Evolutionary conservation across 2,113 vertebrate species (phyloP).

Genomic region (Dolichallabes microphthalmus): DNA sequence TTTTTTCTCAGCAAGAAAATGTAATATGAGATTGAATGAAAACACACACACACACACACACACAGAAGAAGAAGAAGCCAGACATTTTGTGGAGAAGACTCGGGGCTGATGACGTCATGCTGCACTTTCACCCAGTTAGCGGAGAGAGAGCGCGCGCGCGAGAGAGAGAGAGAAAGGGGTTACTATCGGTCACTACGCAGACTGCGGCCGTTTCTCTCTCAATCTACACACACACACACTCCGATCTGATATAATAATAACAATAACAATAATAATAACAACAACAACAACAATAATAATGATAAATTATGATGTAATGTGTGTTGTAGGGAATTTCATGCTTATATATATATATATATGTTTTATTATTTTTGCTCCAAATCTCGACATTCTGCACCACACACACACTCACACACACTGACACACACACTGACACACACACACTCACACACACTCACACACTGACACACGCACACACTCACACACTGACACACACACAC

Average conservation of each 20-base stretch:
- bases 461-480: too few relatives aligned
- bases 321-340: too few relatives aligned
- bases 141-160: slow-evolving; percentile 5
- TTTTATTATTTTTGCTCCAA: too few relatives aligned
- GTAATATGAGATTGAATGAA: neutral
- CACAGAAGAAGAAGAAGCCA: neutral
- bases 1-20: neutral
- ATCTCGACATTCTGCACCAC: too few relatives aligned
- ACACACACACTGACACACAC: too few relatives aligned
- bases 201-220: neutral
- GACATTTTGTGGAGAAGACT: neutral
- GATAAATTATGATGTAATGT: neutral
- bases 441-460: too few relatives aligned
- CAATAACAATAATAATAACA: neutral
- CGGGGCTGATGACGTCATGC: slow-evolving; percentile 1
- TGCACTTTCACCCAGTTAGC: slow-evolving; percentile 74
- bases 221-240: neutral
- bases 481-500: too few relatives aligned
- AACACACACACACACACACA: neutral
- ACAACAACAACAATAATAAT: neutral
- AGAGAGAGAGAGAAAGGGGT: slow-evolving; percentile 56
- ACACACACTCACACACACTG: too few relatives aligned
- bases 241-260: neutral
- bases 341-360: too few relatives aligned
- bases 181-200: slow-evolving; percentile 68